Conservation (phyloP, 2,113 vertebrate species). For the Phycodurus eques region DNA sequence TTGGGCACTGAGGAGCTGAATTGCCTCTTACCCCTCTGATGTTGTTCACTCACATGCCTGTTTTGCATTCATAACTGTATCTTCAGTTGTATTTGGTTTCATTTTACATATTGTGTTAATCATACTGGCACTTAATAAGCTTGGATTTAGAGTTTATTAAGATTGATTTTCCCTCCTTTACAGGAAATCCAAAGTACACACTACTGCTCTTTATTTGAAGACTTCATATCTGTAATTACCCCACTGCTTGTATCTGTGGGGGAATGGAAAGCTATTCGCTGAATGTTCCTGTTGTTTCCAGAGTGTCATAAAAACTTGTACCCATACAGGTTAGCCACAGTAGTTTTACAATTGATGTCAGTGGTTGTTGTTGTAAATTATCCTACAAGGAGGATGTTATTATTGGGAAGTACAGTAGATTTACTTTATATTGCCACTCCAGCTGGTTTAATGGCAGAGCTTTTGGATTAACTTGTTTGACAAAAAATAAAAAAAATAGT, state of each 20-base stretch:
- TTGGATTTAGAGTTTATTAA: constrained; percentile 26
- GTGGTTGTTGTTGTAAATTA: constrained; percentile 13
- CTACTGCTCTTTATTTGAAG: constrained; percentile 9
- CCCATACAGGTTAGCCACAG: constrained; percentile 20
- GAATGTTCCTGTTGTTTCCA: constrained; percentile 47
- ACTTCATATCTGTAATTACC: constrained; percentile 46
- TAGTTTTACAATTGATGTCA: constrained; percentile 44
- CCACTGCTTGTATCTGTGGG: constrained; percentile 34
- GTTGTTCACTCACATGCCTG: constrained; percentile 13
- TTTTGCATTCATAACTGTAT: constrained; percentile 11
- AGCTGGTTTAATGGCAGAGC: constrained; percentile 11
- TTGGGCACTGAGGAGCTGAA: constrained; percentile 22
- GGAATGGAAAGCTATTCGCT: constrained; percentile 34
- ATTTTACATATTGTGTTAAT: constrained; percentile 4
- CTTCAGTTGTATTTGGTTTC: constrained; percentile 14
- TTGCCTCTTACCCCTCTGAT: constrained; percentile 28
- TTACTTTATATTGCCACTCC: constrained; percentile 1
- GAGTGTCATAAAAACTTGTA: constrained; percentile 22
- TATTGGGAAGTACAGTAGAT: constrained; percentile 4
- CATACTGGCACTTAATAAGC: constrained; percentile 27
- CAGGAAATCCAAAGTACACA: constrained; percentile 51
- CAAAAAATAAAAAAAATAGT: neutral
- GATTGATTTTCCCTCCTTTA: constrained; percentile 17
- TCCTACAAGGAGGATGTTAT: constrained; percentile 1
- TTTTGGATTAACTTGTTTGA: constrained; percentile 1